Evolutionary conservation across 2,113 vertebrate genomes (phyloP), one percentile per base, ranked within the genome.

Genomic region (Cyprinodon brontotheroides): DNA sequence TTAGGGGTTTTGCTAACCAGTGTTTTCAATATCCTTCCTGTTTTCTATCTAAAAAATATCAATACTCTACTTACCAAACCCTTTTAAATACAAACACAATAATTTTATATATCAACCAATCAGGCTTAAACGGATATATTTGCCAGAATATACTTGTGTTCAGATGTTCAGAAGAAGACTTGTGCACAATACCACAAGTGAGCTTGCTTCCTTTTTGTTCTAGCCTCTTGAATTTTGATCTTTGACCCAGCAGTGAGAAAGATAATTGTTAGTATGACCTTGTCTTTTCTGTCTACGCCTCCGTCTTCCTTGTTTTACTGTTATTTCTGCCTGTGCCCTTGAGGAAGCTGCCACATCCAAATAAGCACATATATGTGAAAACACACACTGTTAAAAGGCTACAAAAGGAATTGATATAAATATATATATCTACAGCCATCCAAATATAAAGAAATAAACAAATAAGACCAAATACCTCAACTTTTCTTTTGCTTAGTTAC

Each of bases 201-300:
- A 86, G 74, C 74, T 43, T 57, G 36, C 67, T 62, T 61, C 53
- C n/a, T 73, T 79, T 70, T 65, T 83, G 72, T 85, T 60, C 67
- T 65, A 80, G 80, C 77, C 86, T 77, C 81, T 86, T 87, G 88
- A 91, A 88, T 85, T 87, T 79, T 89, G 83, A 88, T 80, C 85
- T 90, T 77, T 89, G 82, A 88, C 82, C 82, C 59, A 63, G 65
- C 79, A 85, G 79, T 82, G 82, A 87, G n/a, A 73, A 74, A 78
- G 84, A 89, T 85, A 77, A 81, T 81, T 53, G 84, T 80, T 22
- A 77, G 84, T 79, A 43, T 91, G 86, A 88, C 90, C 90, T n/a
- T 47, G 39, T 68, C 59, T 77, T n/a, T 60, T 64, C 79, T 70
- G 22, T 74, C n/a, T 59, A 86, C 65, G 47, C 79, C 80, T 74